These are phyloP conservation scores for Megaustenia siamemsis DNA, from an alignment of 2,888 invertebrate species.

Conservation along the genomic window DNA sequence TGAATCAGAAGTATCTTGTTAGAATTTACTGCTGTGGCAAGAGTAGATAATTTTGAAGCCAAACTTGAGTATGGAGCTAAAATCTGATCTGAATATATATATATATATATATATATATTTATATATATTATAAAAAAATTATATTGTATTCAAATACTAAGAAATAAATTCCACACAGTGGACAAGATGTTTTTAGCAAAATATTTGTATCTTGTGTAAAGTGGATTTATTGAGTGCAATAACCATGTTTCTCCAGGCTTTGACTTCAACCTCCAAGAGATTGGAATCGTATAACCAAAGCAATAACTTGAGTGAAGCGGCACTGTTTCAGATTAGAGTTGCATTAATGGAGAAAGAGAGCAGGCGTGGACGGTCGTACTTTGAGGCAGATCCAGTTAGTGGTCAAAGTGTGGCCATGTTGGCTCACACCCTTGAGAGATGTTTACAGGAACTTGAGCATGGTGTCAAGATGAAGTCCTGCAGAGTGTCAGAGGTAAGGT, in stretches of 20 bases:
- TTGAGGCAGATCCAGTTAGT: constrained; percentile 70
- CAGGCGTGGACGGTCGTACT: constrained; percentile 69
- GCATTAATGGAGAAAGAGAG: constrained; percentile 70
- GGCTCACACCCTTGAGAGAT: constrained; percentile 73
- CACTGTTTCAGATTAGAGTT: constrained; percentile 69
- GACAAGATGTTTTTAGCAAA: too few relatives aligned
- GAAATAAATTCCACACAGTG: too few relatives aligned
- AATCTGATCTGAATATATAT: too few relatives aligned
- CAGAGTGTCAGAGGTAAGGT: constrained; percentile 67
- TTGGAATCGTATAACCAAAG: constrained; percentile 64
- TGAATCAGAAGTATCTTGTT: too few relatives aligned
- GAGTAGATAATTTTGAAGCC: too few relatives aligned
- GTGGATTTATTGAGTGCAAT: too few relatives aligned
- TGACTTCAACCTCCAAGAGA: constrained; percentile 66
- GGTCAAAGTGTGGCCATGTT: constrained; percentile 71
- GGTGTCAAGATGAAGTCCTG: constrained; percentile 64
- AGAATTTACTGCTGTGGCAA: too few relatives aligned
- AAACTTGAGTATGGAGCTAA: too few relatives aligned
- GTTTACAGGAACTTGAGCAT: constrained; percentile 70
- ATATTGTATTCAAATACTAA: too few relatives aligned
- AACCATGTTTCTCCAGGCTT: constrained; percentile 62
- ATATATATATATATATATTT: too few relatives aligned
- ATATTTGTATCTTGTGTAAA: too few relatives aligned
- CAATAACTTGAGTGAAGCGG: constrained; percentile 67
- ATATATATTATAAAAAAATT: too few relatives aligned